phyloP scores from a whole-genome alignment of 2,797 vertebrate genomes.

The Sebastes umbrosus region DNA sequence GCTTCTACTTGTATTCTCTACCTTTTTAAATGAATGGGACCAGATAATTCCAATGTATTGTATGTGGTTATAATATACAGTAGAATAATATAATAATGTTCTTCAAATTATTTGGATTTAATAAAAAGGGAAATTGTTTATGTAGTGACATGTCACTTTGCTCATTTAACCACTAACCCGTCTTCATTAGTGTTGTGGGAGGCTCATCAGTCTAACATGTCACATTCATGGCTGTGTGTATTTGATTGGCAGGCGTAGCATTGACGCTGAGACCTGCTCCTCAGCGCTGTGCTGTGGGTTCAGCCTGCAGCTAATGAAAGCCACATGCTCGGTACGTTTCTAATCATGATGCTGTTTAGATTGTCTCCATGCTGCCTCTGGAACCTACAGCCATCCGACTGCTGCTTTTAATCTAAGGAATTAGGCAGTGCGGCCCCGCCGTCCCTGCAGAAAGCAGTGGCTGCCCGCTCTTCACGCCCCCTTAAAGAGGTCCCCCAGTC shows the following conservation, averaged over 20 bases:
- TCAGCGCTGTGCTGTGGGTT: slow-evolving; percentile 50
- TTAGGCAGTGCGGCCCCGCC: slow-evolving; percentile 43
- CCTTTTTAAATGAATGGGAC: background rate
- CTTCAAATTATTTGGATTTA: slow-evolving; percentile 17
- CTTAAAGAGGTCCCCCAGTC: slow-evolving; percentile 23
- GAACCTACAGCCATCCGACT: slow-evolving; percentile 56
- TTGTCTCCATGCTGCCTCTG: slow-evolving; percentile 67
- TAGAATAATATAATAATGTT: background rate
- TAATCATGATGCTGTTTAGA: slow-evolving; percentile 74
- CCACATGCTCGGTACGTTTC: slow-evolving; percentile 76
- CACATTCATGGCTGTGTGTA: slow-evolving; percentile 13
- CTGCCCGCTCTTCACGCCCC: slow-evolving; percentile 55
- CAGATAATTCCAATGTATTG: background rate
- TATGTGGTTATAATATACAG: background rate
- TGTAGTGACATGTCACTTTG: slow-evolving; percentile 6
- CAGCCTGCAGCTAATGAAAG: slow-evolving; percentile 71
- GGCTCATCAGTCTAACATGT: slow-evolving; percentile 43
- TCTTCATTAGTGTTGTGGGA: slow-evolving; percentile 23
- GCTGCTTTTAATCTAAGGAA: slow-evolving; percentile 75
- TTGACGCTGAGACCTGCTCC: slow-evolving; percentile 41
- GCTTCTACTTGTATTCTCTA: background rate
- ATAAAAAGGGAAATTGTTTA: slow-evolving; percentile 57
- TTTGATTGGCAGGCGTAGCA: slow-evolving; percentile 65
- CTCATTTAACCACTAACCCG: slow-evolving; percentile 35
- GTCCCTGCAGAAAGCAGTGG: slow-evolving; percentile 35